Base-by-base conservation (phyloP, 92 coral and sea anemone species). In the Porites lobata region DNA sequence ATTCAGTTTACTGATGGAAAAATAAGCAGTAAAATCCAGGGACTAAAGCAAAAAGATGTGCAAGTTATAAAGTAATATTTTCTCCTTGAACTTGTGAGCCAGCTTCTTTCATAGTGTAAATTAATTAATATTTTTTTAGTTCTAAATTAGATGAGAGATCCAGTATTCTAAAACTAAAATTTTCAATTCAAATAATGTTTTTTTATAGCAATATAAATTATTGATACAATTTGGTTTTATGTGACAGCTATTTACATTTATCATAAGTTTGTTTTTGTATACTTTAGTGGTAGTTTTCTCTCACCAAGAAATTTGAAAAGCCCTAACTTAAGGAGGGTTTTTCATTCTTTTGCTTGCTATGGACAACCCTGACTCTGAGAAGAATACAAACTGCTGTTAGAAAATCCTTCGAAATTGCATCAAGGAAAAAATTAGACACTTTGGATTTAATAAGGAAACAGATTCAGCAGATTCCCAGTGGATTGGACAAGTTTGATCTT, bases 401-500 rank as follows among this genome's bases (percentile, higher is more conserved):
- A 38, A 47, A 71, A 32, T 26, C 66, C 3, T 70, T 82, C 11
- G 67, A 82, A 82, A 82, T 7, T 11, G 10, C 64, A 17, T 26
- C 78, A 58, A 75, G 64, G 74, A 84, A 82, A 20, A 67, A 65
- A 19, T 75, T 52, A 29, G 68, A 38, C n/a, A 32, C 78, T 38
- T 77, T 94, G 72, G 94, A 94, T 80, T 56, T 94, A 68, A 92
- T 86, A 53, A 51, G 69, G 17, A 81, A 75, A 75, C 79, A 72
- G 51, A 70, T 89, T 56, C 80, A 77, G 65, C 58, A 76, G 68
- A 63, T 94, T 53, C 95, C 97, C 53, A n/a, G 74, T 61, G 86
- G 72, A 70, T 54, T 94, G 56, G 21, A 62, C n/a, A 50, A 13
- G 13, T 88, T 92, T 8, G 21, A 79, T 66, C 77, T 94, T 17